Evolutionary conservation across 64 coral and sea anemone genomes (phyloP), one percentile per base, ranked within the genome.

Genomic region (Actinia tenebrosa): DNA sequence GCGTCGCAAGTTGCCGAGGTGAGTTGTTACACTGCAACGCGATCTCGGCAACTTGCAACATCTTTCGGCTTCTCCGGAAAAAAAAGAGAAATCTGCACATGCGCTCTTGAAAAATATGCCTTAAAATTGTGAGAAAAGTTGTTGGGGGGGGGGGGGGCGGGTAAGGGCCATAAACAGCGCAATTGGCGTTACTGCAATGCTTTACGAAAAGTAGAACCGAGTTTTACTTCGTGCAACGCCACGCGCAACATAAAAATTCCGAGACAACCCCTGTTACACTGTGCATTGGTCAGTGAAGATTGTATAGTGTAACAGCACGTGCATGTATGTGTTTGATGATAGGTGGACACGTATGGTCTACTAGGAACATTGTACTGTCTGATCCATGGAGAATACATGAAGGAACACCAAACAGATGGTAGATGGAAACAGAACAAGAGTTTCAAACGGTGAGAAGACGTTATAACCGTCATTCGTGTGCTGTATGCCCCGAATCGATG

Each of bases 341-440:
- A 99, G 97, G 85, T 99, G 15, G 97, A 99, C 42, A 99, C 91
- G 0, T 99, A 95, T 45, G 97, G 97, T 10, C 56, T 99, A 17
- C 71, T 88, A 5, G 93, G 97, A 19, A 91, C 86, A 83, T 64
- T 99, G 45, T 91, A 93, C 79, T 99, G 97, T 60, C 50, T 99
- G 37, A 83, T 95, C 18, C 87, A 87, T 86, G 88, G 89, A 10
- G 97, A 99, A 26, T 99, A 99, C 86, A 99, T 99, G 97, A 93
- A 95, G 64, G 97, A 95, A 20, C 83, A 91, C 80, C 89, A 91
- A 84, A 78, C 90, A 64, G 78, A 58, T 4, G 81, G 46, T 17
- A 80, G 93, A 54, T 99, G 97, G 97, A 99, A 83, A 14, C 86
- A 83, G 16, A 95, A 80, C 43, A 95, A 89, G 85, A 47, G 80